Evolutionary conservation across 2,113 vertebrate genomes (phyloP), one percentile per base, ranked within the genome.

Genomic region (Entomyzon cyanotis): DNA sequence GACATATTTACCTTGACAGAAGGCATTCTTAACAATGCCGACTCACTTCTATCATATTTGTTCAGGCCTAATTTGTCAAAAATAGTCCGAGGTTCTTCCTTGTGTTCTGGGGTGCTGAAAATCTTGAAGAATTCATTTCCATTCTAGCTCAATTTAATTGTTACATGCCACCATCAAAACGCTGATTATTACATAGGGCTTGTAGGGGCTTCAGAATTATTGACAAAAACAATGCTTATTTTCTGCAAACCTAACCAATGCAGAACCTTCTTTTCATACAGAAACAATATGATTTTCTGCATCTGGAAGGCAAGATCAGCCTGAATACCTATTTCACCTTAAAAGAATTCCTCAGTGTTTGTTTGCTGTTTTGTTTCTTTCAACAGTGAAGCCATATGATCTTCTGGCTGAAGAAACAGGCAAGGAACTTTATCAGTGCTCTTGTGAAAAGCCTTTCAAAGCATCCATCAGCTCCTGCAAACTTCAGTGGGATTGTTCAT

Each of bases 371-470:
- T 94, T 71, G 23, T 89, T 91, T 93, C 67, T 94, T 95, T 89
- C 70, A 73, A 19, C 6, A 6, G 25, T 39, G 37, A 87, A 79
- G 46, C 77, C 49, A 3, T 76, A 82, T 39, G 42, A 65, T 91
- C 47, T 65, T 76, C 33, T 24, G 7, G 62, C 5, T 2, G 68
- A 90, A 80, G 59, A 89, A 90, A 86, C 27, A 77, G 60, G 33
- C 46, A 76, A 83, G 22, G 16, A 87, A 35, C 84, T 94, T 93
- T 62, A 58, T 76, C 81, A 73, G 50, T 52, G 58, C 30, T 62
- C 18, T 74, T 79, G 47, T 64, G 65, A 81, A 94, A 92, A 94
- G 39, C 55, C 58, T 96, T 93, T 95, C 88, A 90, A 27, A 62
- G 59, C 30, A 80, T 67, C 53, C 0, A 0, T 70, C 79, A 90